These are phyloP conservation scores for Drosophila ogumai DNA, from an alignment of 1,140 invertebrate species.

Conservation along the genomic window DNA sequence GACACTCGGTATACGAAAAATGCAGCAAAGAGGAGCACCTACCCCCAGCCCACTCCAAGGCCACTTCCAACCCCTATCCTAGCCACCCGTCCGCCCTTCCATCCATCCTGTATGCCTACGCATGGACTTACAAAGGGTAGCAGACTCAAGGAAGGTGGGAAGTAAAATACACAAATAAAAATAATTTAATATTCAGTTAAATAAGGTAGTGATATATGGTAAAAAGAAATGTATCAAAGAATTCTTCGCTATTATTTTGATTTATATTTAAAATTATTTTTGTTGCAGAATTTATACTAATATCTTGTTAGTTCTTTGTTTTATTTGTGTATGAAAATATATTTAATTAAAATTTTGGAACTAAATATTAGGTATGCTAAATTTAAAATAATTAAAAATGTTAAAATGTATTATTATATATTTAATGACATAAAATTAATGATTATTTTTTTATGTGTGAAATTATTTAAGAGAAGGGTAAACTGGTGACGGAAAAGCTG, in stretches of 20 bases:
- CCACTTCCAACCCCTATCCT: neutral
- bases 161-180: constrained; percentile 9
- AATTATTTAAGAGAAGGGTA: constrained; percentile 3
- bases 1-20: constrained; percentile 81
- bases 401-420: neutral
- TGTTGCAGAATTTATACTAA: too few species aligned
- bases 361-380: neutral
- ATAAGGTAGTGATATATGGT: neutral
- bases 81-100: constrained; percentile 6
- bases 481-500: constrained; percentile 9
- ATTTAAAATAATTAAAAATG: too few species aligned
- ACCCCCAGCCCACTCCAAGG: neutral
- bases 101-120: constrained; percentile 62
- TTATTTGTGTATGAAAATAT: too few species aligned
- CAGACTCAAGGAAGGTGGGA: neutral
- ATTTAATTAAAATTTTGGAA: neutral
- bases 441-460: neutral
- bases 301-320: too few species aligned
- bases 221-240: too few species aligned
- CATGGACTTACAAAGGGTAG: constrained; percentile 39
- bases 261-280: too few species aligned
- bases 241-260: too few species aligned
- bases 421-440: too few species aligned
- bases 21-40: constrained; percentile 53
- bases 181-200: neutral